Evolutionary conservation across 1,140 invertebrate species (phyloP).

Genomic region (Lucilia cuprina): DNA sequence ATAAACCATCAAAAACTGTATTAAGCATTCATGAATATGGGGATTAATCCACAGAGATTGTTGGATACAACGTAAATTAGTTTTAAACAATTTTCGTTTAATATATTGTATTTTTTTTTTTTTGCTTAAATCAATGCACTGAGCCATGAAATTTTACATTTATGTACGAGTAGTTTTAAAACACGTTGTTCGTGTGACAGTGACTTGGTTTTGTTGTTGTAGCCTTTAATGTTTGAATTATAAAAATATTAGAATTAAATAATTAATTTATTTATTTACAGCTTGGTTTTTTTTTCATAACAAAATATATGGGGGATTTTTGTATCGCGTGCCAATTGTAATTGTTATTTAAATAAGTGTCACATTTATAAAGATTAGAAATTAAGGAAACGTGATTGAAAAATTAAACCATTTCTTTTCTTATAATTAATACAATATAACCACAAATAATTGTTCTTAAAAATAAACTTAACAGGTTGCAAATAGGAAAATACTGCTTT

Average conservation of each 20-base stretch:
- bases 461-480: no score
- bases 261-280: background rate
- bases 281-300: background rate
- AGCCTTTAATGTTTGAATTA: background rate
- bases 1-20: no score
- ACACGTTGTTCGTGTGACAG: background rate
- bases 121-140: background rate
- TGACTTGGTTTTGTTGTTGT: background rate
- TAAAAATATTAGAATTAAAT: background rate
- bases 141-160: background rate
- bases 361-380: background rate
- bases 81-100: background rate
- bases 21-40: no score
- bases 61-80: no score
- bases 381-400: background rate
- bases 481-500: no score
- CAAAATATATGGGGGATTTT: background rate
- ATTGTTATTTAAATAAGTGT: constrained; percentile 1
- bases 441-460: no score
- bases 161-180: background rate
- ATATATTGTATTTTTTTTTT: background rate
- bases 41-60: no score
- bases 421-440: no score
- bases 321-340: background rate
- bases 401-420: background rate